Evolutionary conservation across 2,888 invertebrate species (phyloP), one percentile per base, ranked within the genome.

Genomic region (Sphaerophoria taeniata): DNA sequence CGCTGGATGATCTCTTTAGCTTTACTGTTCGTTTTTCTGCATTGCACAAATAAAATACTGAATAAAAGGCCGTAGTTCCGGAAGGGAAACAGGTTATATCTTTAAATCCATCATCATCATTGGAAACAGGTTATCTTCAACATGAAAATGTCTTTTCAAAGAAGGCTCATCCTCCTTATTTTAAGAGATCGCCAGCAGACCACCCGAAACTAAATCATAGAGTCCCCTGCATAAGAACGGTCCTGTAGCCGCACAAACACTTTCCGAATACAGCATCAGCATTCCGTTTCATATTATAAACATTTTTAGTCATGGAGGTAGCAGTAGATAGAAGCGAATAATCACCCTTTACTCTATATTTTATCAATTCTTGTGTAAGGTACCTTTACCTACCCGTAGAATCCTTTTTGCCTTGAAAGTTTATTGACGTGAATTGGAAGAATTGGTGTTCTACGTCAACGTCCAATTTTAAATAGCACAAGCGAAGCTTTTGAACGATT

Each of bases 351-450:
- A 7, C 16, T 49, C 6, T 49, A 7, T 9, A 49, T 11, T 24
- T 6, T 58, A 11, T 6, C 6, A n/a, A 0, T 12, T 1, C 9
- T 24, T 51, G 0, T 60, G 6, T 39, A 24, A 24, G 24, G 24
- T 24, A 24, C 24, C 24, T 24, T 24, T 24, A 43, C 9, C 9
- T 43, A 39, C 24, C 14, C 36, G 4, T 63, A 69, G 61, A 63
- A 58, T 73, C 14, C 63, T 58, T 73, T 24, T 24, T 24, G 31
- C 34, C 63, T 11, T 16, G 16, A 70, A 63, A 73, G 49, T 83
- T 76, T 76, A 76, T 76, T 73, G 81, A 80, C 71, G 75, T 45
- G 84, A 76, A 76, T 69, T 69, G 72, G 80, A 72, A 55, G 78
- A 74, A 69, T 61, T 67, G 77, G 76, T 69, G 47, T 45, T 33